Base-by-base conservation (phyloP, 2,797 vertebrate genomes). In the Parauchenoglanis ngamensis region DNA sequence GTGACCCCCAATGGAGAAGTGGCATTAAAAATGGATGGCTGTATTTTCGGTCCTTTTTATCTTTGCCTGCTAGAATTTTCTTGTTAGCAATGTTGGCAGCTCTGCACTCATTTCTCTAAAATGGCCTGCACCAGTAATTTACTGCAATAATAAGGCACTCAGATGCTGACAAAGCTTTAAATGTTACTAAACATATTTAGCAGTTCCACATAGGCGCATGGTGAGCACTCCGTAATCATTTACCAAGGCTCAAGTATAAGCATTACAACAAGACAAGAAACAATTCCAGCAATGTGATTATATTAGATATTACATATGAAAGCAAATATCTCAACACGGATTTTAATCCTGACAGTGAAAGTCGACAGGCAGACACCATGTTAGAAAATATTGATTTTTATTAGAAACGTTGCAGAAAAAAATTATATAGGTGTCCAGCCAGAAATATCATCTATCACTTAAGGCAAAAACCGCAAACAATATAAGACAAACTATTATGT, bases 341-440 rank as follows among this genome's bases (percentile, higher is more conserved):
- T 70, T 67, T 70, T 54, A 83, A 19, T 28, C 56, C 10, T 25
- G 28, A 49, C 49, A 56, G 28, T 15, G 0, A 65, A 63, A 83
- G 12, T 77, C 19, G 57, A 89, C 4, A 88, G 92, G 93, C 93
- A 93, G 91, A 3, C 90, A 93, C 91, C 91, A 93, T 94, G 96
- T 97, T 99, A 98, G 97, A 99, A 99, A 99, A 99, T 98, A 98
- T 95, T 94, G 96, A 95, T 97, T 97, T 99, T 99, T 97, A 98
- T 98, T 98, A 98, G 97, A 98, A 98, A 98, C 96, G 97, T 96
- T 96, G 97, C 97, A 97, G 97, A 98, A 98, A 96, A 98, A 96
- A 92, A 98, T 97, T 97, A 97, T 97, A 98, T 97, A 98, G 96
- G 96, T 97, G 95, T 97, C 96, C 97, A 97, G 97, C 97, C 97